Base-by-base conservation (phyloP, 37 sponge, comb jelly and placozoan species). In the Agelas oroides region DNA sequence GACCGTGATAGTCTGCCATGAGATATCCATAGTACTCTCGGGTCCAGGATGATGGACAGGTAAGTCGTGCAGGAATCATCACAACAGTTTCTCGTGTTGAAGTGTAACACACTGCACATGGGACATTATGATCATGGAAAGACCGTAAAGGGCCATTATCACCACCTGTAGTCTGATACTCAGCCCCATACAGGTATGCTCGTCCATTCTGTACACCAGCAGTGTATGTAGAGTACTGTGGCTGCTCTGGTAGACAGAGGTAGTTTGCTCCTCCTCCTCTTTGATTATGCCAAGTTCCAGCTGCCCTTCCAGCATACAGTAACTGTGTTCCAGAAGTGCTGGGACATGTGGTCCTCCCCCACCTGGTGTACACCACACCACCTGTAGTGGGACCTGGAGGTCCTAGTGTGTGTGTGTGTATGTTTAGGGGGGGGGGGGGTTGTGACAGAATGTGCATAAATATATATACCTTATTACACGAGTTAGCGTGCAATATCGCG, bases 71-170 rank as follows among this genome's bases (percentile, higher is more conserved):
- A 56, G 86, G 86, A 34, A 86, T 70, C 78, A 77, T 78, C 27
- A 78, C 25, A 19, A 32, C 34, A 59, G 71, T 72, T 35, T 36
- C 24, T 57, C 78, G 67, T n/a, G 52, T 59, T 35, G 72, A 34
- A 28, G 66, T 72, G 58, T 75, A 77, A 38, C 86, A 86, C 32
- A 86, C 79, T n/a, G 79, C 79, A 86, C 86, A 86, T 3, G 83
- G 83, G 1, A 86, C 65, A 65, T 77, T 56, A 14, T 65, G 38
- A 17, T 84, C 27, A 52, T 53, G 15, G 59, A 71, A 34, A 20
- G n/a, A 53, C 13, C 18, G 1, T 15, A 27, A 2, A 5, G 30
- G 38, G 21, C 40, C 32, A 53, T 70, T 70, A 37, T 53, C 59
- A 11, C 1, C 15, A 11, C 58, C 58, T 35, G 24, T 23, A 28